These are phyloP conservation scores for Typhlichthys subterraneus DNA, from an alignment of 2,797 vertebrate species.

Conservation along the genomic window DNA sequence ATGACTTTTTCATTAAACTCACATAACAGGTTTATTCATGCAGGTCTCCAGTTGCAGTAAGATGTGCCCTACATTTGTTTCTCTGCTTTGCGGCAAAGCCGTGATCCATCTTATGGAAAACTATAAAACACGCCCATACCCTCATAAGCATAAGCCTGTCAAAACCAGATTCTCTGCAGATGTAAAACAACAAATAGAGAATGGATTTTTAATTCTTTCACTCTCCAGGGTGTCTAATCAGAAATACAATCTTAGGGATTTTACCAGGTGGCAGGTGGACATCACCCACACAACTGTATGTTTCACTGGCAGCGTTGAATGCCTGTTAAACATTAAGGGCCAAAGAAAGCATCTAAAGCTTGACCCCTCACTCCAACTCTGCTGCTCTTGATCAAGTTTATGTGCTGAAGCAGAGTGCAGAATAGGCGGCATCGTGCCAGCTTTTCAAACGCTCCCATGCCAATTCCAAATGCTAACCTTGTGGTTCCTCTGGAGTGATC, in stretches of 20 bases:
- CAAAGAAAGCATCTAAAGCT: constrained; percentile 43
- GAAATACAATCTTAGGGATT: constrained; percentile 64
- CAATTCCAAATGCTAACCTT: constrained; percentile 52
- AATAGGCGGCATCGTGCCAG: constrained; percentile 49
- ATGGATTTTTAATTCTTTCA: constrained; percentile 66
- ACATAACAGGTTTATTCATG: constrained; percentile 11
- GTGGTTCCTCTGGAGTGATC: constrained; percentile 36
- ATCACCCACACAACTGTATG: constrained; percentile 51
- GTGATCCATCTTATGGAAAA: constrained; percentile 48
- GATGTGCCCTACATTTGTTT: constrained; percentile 22
- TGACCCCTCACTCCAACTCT: constrained; percentile 47
- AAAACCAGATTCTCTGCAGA: constrained; percentile 70
- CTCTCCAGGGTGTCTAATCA: constrained; percentile 66
- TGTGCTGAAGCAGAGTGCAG: constrained; percentile 24
- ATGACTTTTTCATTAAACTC: constrained; percentile 19
- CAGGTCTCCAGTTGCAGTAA: constrained; percentile 19
- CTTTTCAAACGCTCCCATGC: constrained; percentile 57
- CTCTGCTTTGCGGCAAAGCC: constrained; percentile 26
- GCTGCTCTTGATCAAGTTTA: constrained; percentile 19
- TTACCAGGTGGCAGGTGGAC: constrained; percentile 76
- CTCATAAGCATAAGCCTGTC: constrained; percentile 72
- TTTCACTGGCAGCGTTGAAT: constrained; percentile 60
- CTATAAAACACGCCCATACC: constrained; percentile 55
- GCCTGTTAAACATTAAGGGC: constrained; percentile 35
- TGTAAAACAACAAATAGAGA: constrained; percentile 73